These are phyloP conservation scores for Agonum fuliginosum DNA, from an alignment of 2,888 invertebrate species.

Conservation along the genomic window DNA sequence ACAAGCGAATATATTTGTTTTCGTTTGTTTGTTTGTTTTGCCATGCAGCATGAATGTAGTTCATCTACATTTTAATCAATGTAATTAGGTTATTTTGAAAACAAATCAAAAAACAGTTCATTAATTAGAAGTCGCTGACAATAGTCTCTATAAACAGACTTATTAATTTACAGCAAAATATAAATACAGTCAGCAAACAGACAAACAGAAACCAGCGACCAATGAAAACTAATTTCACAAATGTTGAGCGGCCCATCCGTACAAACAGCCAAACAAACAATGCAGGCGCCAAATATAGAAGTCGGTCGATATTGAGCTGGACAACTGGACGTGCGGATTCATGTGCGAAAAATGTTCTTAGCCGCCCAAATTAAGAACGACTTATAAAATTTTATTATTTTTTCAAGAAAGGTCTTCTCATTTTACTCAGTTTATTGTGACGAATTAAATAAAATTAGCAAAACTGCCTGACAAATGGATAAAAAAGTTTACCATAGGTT, in stretches of 20 bases:
- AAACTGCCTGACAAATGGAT: too few relatives aligned
- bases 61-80: neutral
- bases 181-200: constrained; percentile 9
- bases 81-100: neutral
- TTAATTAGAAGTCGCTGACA: constrained; percentile 8
- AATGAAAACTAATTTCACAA: constrained; percentile 52
- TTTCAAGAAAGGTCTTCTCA: too few relatives aligned
- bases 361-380: too few relatives aligned
- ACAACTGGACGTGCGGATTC: constrained; percentile 29
- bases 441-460: too few relatives aligned
- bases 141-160: constrained; percentile 7
- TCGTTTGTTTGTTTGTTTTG: too few relatives aligned
- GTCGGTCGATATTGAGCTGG: constrained; percentile 50
- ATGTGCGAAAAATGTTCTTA: too few relatives aligned
- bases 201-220: constrained; percentile 5
- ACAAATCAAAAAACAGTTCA: neutral
- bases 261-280: constrained; percentile 51
- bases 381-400: too few relatives aligned
- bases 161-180: constrained; percentile 16
- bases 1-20: neutral
- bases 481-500: too few relatives aligned
- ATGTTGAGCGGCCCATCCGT: constrained; percentile 45
- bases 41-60: neutral
- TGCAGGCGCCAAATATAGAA: constrained; percentile 46
- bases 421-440: too few relatives aligned